Evolutionary conservation across 2,888 invertebrate species (phyloP).

Genomic region (Lasioglossum leucozonium): DNA sequence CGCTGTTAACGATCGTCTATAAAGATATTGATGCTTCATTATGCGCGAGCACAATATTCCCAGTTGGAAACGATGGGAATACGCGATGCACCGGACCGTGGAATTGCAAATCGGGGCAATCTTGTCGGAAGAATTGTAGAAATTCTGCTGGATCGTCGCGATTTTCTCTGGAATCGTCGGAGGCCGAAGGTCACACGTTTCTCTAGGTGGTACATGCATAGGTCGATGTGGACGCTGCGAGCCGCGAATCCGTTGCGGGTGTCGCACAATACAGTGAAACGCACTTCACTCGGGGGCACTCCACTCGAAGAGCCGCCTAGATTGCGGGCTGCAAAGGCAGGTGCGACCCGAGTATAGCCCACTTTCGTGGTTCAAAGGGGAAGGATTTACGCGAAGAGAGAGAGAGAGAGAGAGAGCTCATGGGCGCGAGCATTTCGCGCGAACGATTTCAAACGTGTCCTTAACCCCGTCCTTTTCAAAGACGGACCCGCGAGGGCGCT

Average conservation of each 20-base stretch:
- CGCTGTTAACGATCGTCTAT: no score
- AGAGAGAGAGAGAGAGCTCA: slow-evolving; percentile 42
- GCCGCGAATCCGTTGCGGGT: slow-evolving; percentile 45
- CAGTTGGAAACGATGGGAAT: no score
- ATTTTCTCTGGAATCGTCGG: neutral
- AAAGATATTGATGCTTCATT: no score
- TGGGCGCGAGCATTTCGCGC: slow-evolving; percentile 63
- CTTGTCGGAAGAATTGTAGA: neutral
- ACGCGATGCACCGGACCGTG: no score
- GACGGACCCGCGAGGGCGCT: slow-evolving; percentile 29
- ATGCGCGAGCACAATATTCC: no score
- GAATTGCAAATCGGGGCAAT: neutral
- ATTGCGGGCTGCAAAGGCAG: slow-evolving; percentile 63
- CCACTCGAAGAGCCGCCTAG: slow-evolving; percentile 60
- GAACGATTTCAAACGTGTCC: slow-evolving; percentile 68
- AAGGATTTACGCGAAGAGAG: slow-evolving; percentile 45
- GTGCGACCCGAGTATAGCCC: slow-evolving; percentile 58
- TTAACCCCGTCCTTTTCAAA: slow-evolving; percentile 52
- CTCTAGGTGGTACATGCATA: neutral
- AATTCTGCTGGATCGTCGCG: neutral
- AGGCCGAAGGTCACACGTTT: slow-evolving; percentile 28
- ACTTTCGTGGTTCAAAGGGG: slow-evolving; percentile 59
- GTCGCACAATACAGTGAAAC: slow-evolving; percentile 64
- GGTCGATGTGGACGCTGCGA: slow-evolving; percentile 43
- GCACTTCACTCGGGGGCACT: slow-evolving; percentile 64